Conservation (phyloP, 1,140 invertebrate genomes). For the Bombyx mandarina region DNA sequence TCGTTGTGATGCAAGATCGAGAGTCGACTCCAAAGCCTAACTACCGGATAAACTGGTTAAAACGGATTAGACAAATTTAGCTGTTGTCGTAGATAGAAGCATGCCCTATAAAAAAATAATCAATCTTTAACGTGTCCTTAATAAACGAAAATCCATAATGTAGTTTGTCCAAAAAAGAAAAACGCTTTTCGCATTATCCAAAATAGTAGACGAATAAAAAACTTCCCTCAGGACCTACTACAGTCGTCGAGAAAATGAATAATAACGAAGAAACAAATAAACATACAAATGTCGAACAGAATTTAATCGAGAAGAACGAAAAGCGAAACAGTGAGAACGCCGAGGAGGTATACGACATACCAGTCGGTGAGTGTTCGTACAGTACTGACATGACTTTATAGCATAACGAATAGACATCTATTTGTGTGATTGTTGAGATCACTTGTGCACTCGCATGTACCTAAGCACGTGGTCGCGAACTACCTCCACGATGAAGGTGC, state of each 20-base stretch:
- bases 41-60: too few species aligned
- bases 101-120: conserved; percentile 2
- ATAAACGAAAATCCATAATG: conserved; percentile 1
- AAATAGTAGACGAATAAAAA: conserved; percentile 3
- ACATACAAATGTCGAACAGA: conserved; percentile 30
- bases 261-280: conserved; percentile 44
- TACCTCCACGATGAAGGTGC: too few species aligned
- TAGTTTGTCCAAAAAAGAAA: neutral
- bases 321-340: conserved; percentile 39
- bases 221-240: conserved; percentile 48
- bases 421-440: too few species aligned
- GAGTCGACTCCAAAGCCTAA: too few species aligned
- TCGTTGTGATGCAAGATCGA: neutral
- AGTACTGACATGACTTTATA: neutral
- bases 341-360: conserved; percentile 62
- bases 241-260: conserved; percentile 37
- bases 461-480: too few species aligned
- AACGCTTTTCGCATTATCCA: neutral
- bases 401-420: neutral
- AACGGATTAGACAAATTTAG: conserved; percentile 6
- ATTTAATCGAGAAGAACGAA: conserved; percentile 27
- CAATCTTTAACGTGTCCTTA: too few species aligned
- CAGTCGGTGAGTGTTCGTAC: conserved; percentile 42
- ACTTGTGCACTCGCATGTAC: too few species aligned
- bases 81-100: conserved; percentile 18